These are phyloP conservation scores for Chrysolina americana DNA, from an alignment of 2,888 invertebrate species.

Conservation along the genomic window DNA sequence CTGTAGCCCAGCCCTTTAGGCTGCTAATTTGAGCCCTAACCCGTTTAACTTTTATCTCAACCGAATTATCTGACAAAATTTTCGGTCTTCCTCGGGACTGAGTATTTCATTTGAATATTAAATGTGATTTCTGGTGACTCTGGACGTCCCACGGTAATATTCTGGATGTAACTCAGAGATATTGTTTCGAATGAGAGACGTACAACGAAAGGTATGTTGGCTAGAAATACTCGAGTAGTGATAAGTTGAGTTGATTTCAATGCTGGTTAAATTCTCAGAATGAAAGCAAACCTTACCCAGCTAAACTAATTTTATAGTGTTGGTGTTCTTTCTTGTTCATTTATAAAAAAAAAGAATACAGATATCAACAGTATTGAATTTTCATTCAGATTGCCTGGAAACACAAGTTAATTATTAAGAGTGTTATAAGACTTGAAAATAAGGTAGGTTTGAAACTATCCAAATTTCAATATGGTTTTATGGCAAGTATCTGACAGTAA, in stretches of 20 bases:
- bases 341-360: too few relatives aligned
- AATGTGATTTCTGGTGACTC: constrained; percentile 18
- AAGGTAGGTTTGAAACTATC: too few relatives aligned
- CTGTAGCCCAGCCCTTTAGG: constrained; percentile 47
- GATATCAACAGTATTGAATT: too few relatives aligned
- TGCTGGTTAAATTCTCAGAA: neutral
- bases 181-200: neutral
- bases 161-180: constrained; percentile 7
- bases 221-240: neutral
- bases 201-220: neutral
- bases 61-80: constrained; percentile 37
- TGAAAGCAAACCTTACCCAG: too few relatives aligned
- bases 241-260: neutral
- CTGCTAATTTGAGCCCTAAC: constrained; percentile 42
- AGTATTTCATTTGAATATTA: constrained; percentile 16
- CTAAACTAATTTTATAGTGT: too few relatives aligned
- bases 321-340: too few relatives aligned
- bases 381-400: too few relatives aligned
- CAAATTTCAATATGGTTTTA: too few relatives aligned
- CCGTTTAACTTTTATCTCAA: constrained; percentile 46
- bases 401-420: too few relatives aligned
- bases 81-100: constrained; percentile 1
- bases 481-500: too few relatives aligned
- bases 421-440: too few relatives aligned
- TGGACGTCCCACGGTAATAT: neutral